These are phyloP conservation scores for Pelodiscus sinensis DNA, from an alignment of 2,113 vertebrate species.

Conservation along the genomic window DNA sequence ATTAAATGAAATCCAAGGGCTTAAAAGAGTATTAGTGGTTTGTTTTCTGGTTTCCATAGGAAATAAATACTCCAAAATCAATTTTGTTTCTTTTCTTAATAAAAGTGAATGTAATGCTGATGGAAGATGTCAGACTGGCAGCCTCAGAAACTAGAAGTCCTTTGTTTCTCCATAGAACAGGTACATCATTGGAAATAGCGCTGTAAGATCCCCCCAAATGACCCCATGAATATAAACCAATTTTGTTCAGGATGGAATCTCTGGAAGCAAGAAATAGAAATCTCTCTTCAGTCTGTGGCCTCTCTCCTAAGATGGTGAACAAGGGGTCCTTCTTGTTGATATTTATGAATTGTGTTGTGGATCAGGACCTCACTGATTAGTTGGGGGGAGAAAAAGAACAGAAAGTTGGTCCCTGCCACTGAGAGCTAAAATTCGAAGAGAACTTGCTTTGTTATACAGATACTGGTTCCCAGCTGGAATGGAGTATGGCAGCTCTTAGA, in stretches of 20 bases:
- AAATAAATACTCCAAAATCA: neutral
- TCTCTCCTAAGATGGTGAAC: neutral
- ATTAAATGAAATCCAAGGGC: slow-evolving; percentile 38
- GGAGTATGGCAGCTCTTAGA: neutral
- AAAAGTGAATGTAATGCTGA: neutral
- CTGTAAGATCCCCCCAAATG: neutral
- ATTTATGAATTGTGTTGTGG: neutral
- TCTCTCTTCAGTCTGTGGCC: neutral
- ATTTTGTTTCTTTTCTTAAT: neutral
- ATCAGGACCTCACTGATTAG: neutral
- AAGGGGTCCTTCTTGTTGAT: neutral
- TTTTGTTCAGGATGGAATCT: no score
- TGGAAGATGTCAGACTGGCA: neutral
- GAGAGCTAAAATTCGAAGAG: neutral
- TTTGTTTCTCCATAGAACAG: neutral
- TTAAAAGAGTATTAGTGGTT: neutral
- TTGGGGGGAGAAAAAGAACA: neutral
- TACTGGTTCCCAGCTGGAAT: fast-evolving
- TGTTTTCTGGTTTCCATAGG: neutral
- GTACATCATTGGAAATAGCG: neutral
- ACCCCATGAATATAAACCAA: neutral
- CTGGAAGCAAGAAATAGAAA: neutral
- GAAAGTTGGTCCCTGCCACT: neutral
- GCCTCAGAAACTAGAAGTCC: neutral
- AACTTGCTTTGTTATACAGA: neutral